A percentile compares a stretch with the other conserved stretches of the same genome.
Conservation (phyloP, 2,888 invertebrate species). For the Fragum sueziense region DNA sequence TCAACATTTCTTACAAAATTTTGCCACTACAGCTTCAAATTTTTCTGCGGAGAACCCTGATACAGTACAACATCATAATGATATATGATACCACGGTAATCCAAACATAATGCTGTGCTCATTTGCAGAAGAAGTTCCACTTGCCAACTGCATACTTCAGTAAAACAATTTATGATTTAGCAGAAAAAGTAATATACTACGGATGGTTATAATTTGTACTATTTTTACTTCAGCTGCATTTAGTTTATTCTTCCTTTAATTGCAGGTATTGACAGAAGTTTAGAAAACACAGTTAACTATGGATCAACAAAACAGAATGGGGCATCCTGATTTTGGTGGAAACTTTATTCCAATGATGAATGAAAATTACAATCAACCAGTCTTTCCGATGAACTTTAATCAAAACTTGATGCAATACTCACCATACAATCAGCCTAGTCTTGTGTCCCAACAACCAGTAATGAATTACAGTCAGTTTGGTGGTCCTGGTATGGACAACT, state of each 20-base stretch:
- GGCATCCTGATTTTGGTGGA: neutral
- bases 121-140: no score
- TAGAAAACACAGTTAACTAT: neutral
- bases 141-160: no score
- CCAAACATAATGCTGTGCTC: no score
- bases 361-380: constrained; percentile 8
- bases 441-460: neutral
- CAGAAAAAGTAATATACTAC: neutral
- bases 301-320: neutral
- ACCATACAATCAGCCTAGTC: neutral
- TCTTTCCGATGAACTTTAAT: constrained; percentile 5
- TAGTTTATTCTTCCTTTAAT: neutral
- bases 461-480: neutral
- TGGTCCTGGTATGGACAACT: neutral
- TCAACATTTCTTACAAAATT: no score
- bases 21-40: no score
- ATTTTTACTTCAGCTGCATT: neutral
- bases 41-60: no score
- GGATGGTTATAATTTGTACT: neutral
- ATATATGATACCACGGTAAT: no score
- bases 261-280: neutral
- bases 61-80: no score
- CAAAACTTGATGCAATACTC: neutral
- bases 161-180: no score
- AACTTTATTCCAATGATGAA: neutral